A percentile compares a stretch with the other conserved stretches of the same genome.
phyloP scores from a whole-genome alignment of 2,797 vertebrate species.

The Pygocentrus nattereri region DNA sequence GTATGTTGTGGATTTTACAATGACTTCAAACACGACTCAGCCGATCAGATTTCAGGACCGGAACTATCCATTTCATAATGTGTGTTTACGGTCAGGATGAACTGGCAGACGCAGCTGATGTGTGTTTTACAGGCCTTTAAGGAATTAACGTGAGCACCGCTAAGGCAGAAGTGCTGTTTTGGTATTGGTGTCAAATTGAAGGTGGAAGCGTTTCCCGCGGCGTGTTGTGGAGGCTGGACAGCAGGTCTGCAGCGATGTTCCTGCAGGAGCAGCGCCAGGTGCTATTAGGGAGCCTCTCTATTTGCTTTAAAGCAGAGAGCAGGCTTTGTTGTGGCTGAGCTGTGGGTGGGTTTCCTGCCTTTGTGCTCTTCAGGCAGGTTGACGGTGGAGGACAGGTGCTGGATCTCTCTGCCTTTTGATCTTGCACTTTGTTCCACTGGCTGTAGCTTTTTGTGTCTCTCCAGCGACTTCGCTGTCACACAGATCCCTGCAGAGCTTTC shows the following conservation, averaged over 20 bases:
- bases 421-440: background rate
- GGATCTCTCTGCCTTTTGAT: constrained; percentile 10
- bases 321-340: background rate
- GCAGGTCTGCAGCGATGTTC: background rate
- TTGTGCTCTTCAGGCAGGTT: background rate
- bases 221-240: background rate
- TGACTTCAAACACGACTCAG: too few relatives aligned
- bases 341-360: constrained; percentile 22
- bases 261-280: background rate
- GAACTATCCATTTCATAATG: background rate
- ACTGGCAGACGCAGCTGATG: background rate
- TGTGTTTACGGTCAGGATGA: background rate
- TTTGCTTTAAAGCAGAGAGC: background rate
- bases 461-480: constrained; percentile 5
- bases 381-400: constrained; percentile 10
- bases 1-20: too few relatives aligned
- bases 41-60: too few relatives aligned
- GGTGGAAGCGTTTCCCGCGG: background rate
- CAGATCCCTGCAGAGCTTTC: constrained; percentile 13
- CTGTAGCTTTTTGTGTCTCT: constrained; percentile 12
- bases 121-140: background rate
- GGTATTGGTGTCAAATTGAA: background rate
- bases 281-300: constrained; percentile 6
- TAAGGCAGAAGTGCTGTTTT: background rate
- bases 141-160: background rate